These are phyloP conservation scores for Littorina saxatilis DNA, from an alignment of 1,140 invertebrate species.

Conservation along the genomic window DNA sequence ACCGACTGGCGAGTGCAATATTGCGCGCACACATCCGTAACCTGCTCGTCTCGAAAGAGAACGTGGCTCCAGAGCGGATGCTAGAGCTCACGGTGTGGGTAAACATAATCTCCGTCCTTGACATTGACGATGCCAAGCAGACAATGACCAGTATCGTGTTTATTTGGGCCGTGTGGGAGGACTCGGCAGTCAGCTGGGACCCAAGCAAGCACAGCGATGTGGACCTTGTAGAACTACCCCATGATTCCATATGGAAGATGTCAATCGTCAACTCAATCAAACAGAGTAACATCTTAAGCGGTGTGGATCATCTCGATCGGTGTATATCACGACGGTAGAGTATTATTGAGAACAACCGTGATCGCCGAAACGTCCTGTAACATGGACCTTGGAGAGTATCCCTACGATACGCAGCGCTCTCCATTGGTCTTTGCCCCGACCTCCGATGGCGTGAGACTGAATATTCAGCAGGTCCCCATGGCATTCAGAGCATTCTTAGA, in stretches of 20 bases:
- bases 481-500: background rate
- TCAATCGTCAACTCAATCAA: constrained; percentile 45
- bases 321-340: constrained; percentile 1
- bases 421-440: constrained; percentile 40
- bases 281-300: constrained; percentile 23
- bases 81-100: constrained; percentile 16
- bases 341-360: background rate
- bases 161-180: constrained; percentile 43
- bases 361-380: constrained; percentile 89
- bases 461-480: background rate
- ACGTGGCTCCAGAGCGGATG: background rate
- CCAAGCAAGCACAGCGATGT: constrained; percentile 80
- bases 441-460: background rate
- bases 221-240: constrained; percentile 32
- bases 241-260: constrained; percentile 49
- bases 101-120: constrained; percentile 37
- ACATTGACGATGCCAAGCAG: constrained; percentile 46
- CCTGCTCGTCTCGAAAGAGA: too few species aligned
- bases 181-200: constrained; percentile 73
- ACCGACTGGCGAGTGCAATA: too few species aligned
- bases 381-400: constrained; percentile 52
- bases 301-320: background rate
- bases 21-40: too few species aligned
- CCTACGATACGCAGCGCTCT: constrained; percentile 57
- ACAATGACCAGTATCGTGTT: constrained; percentile 38